Evolutionary conservation across 2,888 invertebrate genomes (phyloP).

Genomic region (Tholera decimalis): DNA sequence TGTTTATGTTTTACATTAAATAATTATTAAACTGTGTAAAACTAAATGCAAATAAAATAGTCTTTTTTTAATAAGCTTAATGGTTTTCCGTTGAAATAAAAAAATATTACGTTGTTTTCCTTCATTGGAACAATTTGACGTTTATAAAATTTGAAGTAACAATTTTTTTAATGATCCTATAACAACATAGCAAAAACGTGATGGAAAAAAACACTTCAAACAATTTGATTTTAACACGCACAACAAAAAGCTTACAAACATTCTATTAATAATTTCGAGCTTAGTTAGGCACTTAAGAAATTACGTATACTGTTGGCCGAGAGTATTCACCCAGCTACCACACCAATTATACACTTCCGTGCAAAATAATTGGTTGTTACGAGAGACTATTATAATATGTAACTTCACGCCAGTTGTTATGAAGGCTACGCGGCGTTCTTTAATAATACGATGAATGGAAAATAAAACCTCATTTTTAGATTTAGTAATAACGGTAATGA

Average conservation of each 20-base stretch:
- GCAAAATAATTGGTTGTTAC: slow-evolving; percentile 71
- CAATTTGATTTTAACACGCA: slow-evolving; percentile 21
- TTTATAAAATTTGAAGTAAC: background rate
- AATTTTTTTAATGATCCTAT: background rate
- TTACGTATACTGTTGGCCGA: slow-evolving; percentile 40
- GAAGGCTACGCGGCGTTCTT: slow-evolving; percentile 49
- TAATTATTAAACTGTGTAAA: background rate
- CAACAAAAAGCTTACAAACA: slow-evolving; percentile 42
- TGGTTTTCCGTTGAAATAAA: too few species aligned
- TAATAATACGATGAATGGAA: slow-evolving; percentile 48
- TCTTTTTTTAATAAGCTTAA: background rate
- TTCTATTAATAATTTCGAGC: slow-evolving; percentile 53
- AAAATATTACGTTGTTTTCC: too few species aligned
- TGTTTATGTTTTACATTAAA: background rate
- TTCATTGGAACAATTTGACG: background rate
- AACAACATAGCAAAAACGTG: background rate
- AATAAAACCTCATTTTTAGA: slow-evolving; percentile 17
- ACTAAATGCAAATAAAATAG: background rate
- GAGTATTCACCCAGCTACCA: slow-evolving; percentile 59
- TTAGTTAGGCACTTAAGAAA: slow-evolving; percentile 39
- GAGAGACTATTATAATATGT: slow-evolving; percentile 64
- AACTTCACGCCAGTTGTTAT: slow-evolving; percentile 61
- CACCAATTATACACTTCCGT: slow-evolving; percentile 70
- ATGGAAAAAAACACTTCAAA: slow-evolving; percentile 10
- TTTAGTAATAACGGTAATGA: slow-evolving; percentile 8